Conservation (phyloP, 2,113 vertebrate genomes). For the Podarcis cretensis region DNA sequence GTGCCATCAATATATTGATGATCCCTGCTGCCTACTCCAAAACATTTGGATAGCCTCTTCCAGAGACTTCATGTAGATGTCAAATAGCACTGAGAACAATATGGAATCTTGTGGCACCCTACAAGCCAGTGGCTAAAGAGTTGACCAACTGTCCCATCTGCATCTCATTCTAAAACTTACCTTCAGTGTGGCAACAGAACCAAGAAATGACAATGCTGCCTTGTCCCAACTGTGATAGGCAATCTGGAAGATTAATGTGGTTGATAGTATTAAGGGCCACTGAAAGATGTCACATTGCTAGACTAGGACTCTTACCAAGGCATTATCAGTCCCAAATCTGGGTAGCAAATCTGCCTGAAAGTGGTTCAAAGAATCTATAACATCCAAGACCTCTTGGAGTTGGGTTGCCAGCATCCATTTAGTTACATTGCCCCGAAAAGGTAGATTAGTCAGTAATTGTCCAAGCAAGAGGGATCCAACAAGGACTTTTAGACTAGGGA, state of each 20-base stretch:
- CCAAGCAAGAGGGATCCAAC: neutral
- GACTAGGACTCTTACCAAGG: neutral
- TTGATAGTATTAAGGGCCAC: neutral
- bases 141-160: neutral
- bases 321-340: neutral
- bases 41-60: neutral
- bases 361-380: neutral
- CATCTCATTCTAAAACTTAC: neutral
- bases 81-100: neutral
- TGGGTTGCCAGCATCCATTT: neutral
- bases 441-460: neutral
- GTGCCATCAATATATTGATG: neutral
- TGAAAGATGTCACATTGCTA: neutral
- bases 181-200: neutral
- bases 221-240: neutral
- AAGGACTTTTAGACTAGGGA: neutral
- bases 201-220: neutral
- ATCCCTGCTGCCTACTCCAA: neutral
- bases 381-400: neutral
- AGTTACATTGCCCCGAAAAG: neutral
- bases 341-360: neutral
- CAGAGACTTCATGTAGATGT: neutral
- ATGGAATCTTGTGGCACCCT: neutral
- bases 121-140: neutral
- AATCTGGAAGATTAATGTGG: neutral